Evolutionary conservation across 2,113 vertebrate species (phyloP), one percentile per base, ranked within the genome.

Genomic region (Narcine bancroftii): DNA sequence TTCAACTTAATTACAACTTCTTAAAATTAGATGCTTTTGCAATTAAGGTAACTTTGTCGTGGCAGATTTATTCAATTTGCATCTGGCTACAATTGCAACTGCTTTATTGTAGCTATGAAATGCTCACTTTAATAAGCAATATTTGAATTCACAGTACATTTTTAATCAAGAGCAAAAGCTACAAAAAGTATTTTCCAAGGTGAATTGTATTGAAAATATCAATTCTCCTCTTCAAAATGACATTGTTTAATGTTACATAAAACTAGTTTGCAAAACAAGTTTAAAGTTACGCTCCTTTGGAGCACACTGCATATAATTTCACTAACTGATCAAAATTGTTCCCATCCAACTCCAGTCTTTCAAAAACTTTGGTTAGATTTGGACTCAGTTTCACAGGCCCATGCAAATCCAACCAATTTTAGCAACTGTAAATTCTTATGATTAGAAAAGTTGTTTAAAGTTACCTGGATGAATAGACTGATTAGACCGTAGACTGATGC

Each of bases 101-200:
- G 53, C 33, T 87, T n/a, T 36, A 53, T 24, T 26, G 81, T 53
- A 56, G 33, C 13, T 85, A 53, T 50, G 60, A 85, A 85, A n/a
- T 85, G 81, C 33, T 9, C 6, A 6, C 56, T 60, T 87, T 45
- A 60, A 36, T 36, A 87, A 75, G 72, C 72, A 75, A 87, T 15
- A 63, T 81, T 81, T 50, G 77, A 81, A 53, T 87, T 87, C 53
- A 87, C 81, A 87, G 81, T 87, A 87, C 53, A n/a, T n/a, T 87
- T 87, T 87, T 60, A 87, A 53, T 81, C 42, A 53, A n/a, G 45
- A 81, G 50, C 17, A 87, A 60, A n/a, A 87, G 81, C 53, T 87
- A 29, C 15, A 50, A 11, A 21, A 69, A 69, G 53, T 79, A 79
- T 19, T 81, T 87, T 60, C 15, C 79, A n/a, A 87, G 33, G 81